phyloP scores from a whole-genome alignment of 2,888 invertebrate species.

The Scrobipalpa costella region DNA sequence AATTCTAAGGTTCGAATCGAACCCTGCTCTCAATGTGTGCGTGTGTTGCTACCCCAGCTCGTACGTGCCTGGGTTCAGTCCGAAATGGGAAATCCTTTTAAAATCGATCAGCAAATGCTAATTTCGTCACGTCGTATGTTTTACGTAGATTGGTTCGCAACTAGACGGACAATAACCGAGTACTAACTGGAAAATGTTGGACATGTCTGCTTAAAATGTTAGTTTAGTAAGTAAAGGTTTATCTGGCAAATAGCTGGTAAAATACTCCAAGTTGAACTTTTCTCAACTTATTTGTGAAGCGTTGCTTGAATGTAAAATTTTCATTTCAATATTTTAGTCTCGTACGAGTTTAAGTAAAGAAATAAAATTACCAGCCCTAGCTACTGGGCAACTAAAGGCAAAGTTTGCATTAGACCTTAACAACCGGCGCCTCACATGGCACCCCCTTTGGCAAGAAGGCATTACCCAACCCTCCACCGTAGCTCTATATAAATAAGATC shows the following conservation, averaged over 20 bases:
- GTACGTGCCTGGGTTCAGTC: slow-evolving; percentile 12
- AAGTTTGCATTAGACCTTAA: slow-evolving; percentile 62
- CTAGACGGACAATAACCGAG: neutral
- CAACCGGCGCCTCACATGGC: slow-evolving; percentile 34
- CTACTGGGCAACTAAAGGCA: slow-evolving; percentile 43
- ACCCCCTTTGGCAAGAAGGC: slow-evolving; percentile 32
- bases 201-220: neutral
- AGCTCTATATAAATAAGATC: slow-evolving; percentile 45
- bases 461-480: slow-evolving; percentile 38
- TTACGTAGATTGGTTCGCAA: slow-evolving; percentile 17
- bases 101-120: slow-evolving; percentile 23
- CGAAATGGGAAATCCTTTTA: slow-evolving; percentile 8
- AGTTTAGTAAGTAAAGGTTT: neutral
- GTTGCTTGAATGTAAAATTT: neutral
- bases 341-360: neutral
- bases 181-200: neutral
- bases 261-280: neutral
- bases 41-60: neutral
- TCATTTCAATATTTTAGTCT: neutral
- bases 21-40: neutral
- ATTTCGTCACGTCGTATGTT: slow-evolving; percentile 20
- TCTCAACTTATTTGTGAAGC: neutral
- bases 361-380: slow-evolving; percentile 24
- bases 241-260: neutral
- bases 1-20: too few species aligned